These are phyloP conservation scores for Pavo muticus DNA, from an alignment of 2,113 vertebrate genomes.

Conservation along the genomic window DNA sequence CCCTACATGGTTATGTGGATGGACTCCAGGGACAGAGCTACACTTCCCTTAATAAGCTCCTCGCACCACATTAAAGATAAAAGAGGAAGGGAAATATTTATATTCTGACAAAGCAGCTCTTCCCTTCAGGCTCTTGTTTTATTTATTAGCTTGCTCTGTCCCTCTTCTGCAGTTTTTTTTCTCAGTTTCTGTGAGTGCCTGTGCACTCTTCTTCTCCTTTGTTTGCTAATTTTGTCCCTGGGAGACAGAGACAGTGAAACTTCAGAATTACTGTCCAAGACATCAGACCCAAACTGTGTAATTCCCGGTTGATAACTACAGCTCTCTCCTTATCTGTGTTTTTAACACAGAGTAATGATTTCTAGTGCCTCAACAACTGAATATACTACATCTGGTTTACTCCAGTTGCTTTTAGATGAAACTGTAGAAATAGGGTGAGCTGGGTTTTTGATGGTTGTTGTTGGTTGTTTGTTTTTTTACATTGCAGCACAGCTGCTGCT, in stretches of 20 bases:
- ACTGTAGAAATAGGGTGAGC: background rate
- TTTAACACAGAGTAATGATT: constrained; percentile 14
- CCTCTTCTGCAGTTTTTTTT: constrained; percentile 49
- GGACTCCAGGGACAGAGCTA: constrained; percentile 76
- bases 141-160: constrained; percentile 83
- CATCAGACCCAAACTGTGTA: constrained; percentile 41
- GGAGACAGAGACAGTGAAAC: constrained; percentile 66
- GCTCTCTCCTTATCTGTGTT: constrained; percentile 17
- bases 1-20: constrained; percentile 58
- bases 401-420: constrained; percentile 18
- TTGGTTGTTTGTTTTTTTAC: constrained; percentile 32
- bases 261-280: constrained; percentile 52
- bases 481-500: background rate
- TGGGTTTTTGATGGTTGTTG: constrained; percentile 3
- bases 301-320: constrained; percentile 67
- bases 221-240: constrained; percentile 57
- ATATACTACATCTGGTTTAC: background rate
- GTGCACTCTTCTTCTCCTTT: constrained; percentile 59
- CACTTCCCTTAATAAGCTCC: constrained; percentile 84
- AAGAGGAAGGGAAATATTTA: constrained; percentile 85
- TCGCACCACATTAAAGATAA: constrained; percentile 83
- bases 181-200: constrained; percentile 37
- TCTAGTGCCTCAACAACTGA: background rate
- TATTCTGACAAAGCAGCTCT: constrained; percentile 87
- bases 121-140: constrained; percentile 85